A percentile compares a stretch with the other conserved stretches of the same genome.
Conservation (phyloP, 2,888 invertebrate genomes). For the Minunthozetes semirufus region DNA sequence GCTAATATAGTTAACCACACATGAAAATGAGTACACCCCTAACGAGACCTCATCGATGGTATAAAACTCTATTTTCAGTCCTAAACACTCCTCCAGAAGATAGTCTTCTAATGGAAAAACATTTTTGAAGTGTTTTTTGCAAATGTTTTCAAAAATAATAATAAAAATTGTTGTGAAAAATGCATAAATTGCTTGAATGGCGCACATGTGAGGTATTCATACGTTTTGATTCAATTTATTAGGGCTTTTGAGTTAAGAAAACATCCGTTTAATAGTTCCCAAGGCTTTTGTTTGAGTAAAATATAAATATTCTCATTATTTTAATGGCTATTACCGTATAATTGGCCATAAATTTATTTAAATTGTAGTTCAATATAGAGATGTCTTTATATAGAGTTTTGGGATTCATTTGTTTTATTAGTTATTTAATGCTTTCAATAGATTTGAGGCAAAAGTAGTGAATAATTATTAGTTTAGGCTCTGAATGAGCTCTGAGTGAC, state of each 20-base stretch:
- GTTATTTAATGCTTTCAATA: neutral
- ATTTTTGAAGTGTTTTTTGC: neutral
- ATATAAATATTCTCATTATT: neutral
- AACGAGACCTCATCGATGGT: neutral
- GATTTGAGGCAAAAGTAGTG: neutral
- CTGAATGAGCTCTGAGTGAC: neutral
- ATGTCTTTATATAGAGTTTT: neutral
- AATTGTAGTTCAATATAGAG: neutral
- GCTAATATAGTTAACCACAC: constrained; percentile 25
- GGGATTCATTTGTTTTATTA: neutral
- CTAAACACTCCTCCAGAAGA: neutral
- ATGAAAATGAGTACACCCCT: constrained; percentile 4
- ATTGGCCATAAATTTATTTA: constrained; percentile 17
- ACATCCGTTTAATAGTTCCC: too few species aligned
- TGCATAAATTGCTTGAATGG: constrained; percentile 12
- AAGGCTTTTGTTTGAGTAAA: neutral
- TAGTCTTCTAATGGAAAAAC: neutral
- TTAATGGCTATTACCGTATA: constrained; percentile 9
- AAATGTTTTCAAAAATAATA: neutral
- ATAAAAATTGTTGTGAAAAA: neutral
- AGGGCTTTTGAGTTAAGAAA: neutral
- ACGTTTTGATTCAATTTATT: constrained; percentile 22
- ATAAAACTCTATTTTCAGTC: neutral
- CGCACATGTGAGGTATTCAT: constrained; percentile 3
- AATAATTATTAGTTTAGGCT: neutral